A percentile compares a stretch with the other conserved stretches of the same genome.
Evolutionary conservation across 1,140 invertebrate genomes (phyloP).

Genomic region (Phocides pigmalion): DNA sequence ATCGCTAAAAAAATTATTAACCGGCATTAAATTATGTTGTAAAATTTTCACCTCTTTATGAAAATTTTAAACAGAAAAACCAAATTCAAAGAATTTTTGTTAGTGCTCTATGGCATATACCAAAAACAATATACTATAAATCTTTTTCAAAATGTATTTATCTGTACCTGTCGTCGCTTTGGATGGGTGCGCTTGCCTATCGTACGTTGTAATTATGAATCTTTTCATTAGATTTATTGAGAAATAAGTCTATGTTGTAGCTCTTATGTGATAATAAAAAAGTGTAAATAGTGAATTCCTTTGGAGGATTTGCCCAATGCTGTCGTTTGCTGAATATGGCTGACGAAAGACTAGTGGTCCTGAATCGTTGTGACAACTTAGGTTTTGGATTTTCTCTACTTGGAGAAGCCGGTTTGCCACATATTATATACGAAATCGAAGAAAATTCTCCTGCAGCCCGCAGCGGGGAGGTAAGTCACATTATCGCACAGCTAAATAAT

Average conservation of each 20-base stretch:
- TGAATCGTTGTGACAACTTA: slow-evolving; percentile 91
- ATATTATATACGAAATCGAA: slow-evolving; percentile 95
- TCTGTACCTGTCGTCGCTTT: slow-evolving; percentile 60
- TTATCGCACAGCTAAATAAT: not conserved
- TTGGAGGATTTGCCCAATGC: slow-evolving; percentile 75
- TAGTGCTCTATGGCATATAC: not conserved
- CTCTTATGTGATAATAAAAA: slow-evolving; percentile 51
- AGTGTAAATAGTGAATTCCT: slow-evolving; percentile 70
- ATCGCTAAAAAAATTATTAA: too few relatives aligned
- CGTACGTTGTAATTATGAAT: slow-evolving; percentile 73
- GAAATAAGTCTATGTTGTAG: slow-evolving; percentile 49
- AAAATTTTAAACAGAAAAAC: too few relatives aligned
- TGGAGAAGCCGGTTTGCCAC: slow-evolving; percentile 93
- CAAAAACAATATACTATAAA: not conserved
- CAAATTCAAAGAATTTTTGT: not conserved
- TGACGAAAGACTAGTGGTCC: slow-evolving; percentile 93
- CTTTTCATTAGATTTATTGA: slow-evolving; percentile 65
- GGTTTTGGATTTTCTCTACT: slow-evolving; percentile 95
- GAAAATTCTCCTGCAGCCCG: slow-evolving; percentile 95
- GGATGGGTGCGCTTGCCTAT: slow-evolving; percentile 76
- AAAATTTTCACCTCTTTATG: too few relatives aligned
- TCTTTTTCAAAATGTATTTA: not conserved
- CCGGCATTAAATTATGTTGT: too few relatives aligned
- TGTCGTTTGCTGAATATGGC: slow-evolving; percentile 88
- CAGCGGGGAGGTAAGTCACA: slow-evolving; percentile 91